Evolutionary conservation across 37 sponge, comb jelly and placozoan species (phyloP).

Genomic region (Halichondria panicea): DNA sequence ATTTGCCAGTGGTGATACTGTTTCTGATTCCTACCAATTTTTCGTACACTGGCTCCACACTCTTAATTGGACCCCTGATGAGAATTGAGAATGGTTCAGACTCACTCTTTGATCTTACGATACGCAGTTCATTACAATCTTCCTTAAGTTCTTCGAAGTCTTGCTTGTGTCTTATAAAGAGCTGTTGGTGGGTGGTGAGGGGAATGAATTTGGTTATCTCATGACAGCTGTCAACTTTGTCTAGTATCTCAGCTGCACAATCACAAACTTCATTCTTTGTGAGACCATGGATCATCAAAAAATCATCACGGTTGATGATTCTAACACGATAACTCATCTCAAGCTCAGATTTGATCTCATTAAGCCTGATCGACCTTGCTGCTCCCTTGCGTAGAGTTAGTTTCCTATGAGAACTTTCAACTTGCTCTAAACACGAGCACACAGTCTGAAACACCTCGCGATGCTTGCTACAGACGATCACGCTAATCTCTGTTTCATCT

Average conservation of each 20-base stretch:
- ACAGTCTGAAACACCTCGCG: constrained; percentile 12
- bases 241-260: constrained; percentile 29
- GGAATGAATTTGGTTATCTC: constrained; percentile 15
- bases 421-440: constrained; percentile 2
- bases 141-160: constrained; percentile 20
- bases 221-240: constrained; percentile 3
- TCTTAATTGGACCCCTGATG: constrained; percentile 27
- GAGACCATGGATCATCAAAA: constrained; percentile 35
- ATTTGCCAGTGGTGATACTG: neutral
- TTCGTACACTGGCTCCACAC: constrained; percentile 23
- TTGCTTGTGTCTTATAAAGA: constrained; percentile 5
- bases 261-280: constrained; percentile 18
- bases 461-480: constrained; percentile 25
- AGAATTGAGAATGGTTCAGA: constrained; percentile 11
- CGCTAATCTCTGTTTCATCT: too few species aligned
- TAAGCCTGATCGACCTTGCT: neutral
- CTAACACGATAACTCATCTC: constrained; percentile 39
- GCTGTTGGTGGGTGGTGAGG: constrained; percentile 7
- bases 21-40: neutral
- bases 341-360: neutral
- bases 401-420: constrained; percentile 7
- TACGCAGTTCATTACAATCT: neutral
- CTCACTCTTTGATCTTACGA: neutral
- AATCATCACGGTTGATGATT: neutral
- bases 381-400: neutral